These are phyloP conservation scores for Drosophila gaucha DNA, from an alignment of 2,888 invertebrate genomes.

Conservation along the genomic window DNA sequence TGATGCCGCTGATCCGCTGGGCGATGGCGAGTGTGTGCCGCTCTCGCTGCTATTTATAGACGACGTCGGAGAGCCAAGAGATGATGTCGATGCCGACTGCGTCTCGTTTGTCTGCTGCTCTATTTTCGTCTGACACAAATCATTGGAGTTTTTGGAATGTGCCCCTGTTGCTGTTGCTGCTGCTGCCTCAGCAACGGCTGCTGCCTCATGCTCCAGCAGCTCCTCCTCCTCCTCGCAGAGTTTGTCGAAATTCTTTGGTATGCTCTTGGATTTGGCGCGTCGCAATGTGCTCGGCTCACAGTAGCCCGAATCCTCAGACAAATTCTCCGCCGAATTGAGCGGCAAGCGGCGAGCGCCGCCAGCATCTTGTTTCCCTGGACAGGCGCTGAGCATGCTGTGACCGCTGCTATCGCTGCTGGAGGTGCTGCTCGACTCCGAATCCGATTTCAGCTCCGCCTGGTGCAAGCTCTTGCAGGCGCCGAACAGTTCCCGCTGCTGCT, in stretches of 20 bases:
- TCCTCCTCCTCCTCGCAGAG: conserved; percentile 83
- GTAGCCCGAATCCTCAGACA: conserved; percentile 93
- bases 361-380: conserved; percentile 59
- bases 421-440: conserved; percentile 72
- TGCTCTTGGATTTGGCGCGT: conserved; percentile 84
- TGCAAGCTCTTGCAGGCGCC: conserved; percentile 47
- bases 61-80: conserved; percentile 51
- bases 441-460: conserved; percentile 71
- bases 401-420: conserved; percentile 67
- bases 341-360: conserved; percentile 62
- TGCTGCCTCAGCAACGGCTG: conserved; percentile 2
- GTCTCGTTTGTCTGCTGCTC: conserved; percentile 50
- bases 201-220: conserved; percentile 24
- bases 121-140: conserved; percentile 81
- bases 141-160: conserved; percentile 78
- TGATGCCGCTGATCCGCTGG: conserved; percentile 58
- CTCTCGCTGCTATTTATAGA: conserved; percentile 77
- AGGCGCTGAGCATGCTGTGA: conserved; percentile 65
- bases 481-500: conserved; percentile 60
- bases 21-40: conserved; percentile 74
- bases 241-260: conserved; percentile 85
- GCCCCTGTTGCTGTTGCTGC: conserved; percentile 10
- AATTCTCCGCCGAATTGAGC: conserved; percentile 90
- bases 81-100: conserved; percentile 23
- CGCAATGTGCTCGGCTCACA: conserved; percentile 86